Evolutionary conservation across 2,797 vertebrate genomes (phyloP), one percentile per base, ranked within the genome.

Genomic region (Botia almorhae): DNA sequence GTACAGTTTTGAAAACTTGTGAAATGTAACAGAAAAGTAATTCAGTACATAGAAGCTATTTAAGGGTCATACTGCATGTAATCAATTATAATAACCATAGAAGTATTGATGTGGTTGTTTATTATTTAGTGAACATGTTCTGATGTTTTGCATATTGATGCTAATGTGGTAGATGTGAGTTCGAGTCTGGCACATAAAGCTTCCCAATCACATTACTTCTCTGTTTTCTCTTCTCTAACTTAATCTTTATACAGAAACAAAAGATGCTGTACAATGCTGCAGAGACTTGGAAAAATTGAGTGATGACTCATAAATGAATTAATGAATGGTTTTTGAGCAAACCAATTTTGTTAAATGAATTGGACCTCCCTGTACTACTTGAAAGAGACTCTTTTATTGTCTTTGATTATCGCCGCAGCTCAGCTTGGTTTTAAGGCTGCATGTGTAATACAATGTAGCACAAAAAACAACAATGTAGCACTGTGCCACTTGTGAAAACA

Each of bases 371-470:
- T 64, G 60, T 29, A 29, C 39, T 39, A 39, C 39, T 39, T 39
- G 39, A 39, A 5, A 39, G 39, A 39, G 68, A 71, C 13, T 16
- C 50, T 60, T 21, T 19, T n/a, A 70, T 12, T 64, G n/a, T 8
- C 2, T 63, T 78, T 78, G 55, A 64, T 79, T 70, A 71, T 79
- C 53, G 46, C 10, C 16, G 0, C 46, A 69, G 46, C 58, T 79
- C 4, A 6, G n/a, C 16, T 71, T 8, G 11, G 48, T 63, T 70
- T 7, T 69, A 46, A 21, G 14, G 58, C 48, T 72, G 58, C 36
- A 39, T 73, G 29, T 29, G 29, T 29, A 29, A 29, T 29, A 29
- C 29, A 29, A 29, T 29, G 29, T 29, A 29, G 29, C 29, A 26
- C 58, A 71, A 65, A 48, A 29, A 29, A 29, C 29, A 29, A 29